Evolutionary conservation across 2,797 vertebrate species (phyloP).

Genomic region (Babyrousa celebensis): DNA sequence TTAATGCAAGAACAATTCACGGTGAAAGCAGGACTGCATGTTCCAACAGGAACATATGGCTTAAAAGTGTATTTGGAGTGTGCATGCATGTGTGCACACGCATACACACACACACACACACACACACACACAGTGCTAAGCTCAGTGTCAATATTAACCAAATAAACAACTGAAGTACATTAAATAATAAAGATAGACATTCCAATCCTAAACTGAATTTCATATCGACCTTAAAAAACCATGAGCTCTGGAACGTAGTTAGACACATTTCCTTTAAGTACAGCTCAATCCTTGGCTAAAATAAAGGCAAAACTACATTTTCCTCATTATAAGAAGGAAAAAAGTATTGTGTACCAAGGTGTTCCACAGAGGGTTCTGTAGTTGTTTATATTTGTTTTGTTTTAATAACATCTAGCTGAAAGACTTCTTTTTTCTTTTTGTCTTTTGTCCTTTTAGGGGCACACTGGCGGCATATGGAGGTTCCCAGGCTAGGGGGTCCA

Average conservation of each 20-base stretch:
- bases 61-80: not conserved
- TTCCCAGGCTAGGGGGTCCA: too few relatives aligned
- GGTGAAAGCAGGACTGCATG: not conserved
- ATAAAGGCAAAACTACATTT: not conserved
- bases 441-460: too few relatives aligned
- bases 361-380: not conserved
- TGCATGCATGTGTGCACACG: too few relatives aligned
- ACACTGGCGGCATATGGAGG: too few relatives aligned
- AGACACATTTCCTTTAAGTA: not conserved
- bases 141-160: not conserved
- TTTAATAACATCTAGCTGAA: not conserved
- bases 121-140: not conserved
- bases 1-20: not conserved
- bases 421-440: not conserved
- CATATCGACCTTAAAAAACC: not conserved
- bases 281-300: not conserved
- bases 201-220: not conserved
- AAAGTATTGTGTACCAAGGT: not conserved
- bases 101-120: too few relatives aligned
- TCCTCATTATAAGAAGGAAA: not conserved
- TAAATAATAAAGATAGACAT: not conserved
- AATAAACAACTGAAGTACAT: not conserved
- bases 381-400: not conserved
- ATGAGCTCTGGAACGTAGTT: not conserved
- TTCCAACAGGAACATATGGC: not conserved